Conservation (phyloP, 2,113 vertebrate species). For the Alosa alosa region DNA sequence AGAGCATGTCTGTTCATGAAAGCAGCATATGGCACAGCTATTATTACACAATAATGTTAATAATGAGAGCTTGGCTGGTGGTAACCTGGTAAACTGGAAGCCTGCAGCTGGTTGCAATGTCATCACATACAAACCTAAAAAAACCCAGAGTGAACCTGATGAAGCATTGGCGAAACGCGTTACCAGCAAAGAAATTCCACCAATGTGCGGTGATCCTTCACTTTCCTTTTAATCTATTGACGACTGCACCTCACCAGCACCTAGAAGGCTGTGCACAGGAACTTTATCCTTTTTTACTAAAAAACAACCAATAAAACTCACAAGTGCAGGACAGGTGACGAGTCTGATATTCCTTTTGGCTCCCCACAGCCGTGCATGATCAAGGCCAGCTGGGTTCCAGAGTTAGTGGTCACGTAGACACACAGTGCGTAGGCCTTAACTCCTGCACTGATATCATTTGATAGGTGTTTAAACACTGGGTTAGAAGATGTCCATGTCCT, state of each 20-base stretch:
- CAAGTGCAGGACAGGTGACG: not conserved
- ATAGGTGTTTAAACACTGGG: not conserved
- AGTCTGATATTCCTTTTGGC: not conserved
- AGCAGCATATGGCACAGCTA: not conserved
- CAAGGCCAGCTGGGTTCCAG: not conserved
- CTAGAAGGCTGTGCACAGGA: too few species aligned
- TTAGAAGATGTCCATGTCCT: too few species aligned
- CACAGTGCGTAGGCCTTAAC: not conserved
- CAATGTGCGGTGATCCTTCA: too few species aligned
- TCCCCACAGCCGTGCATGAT: not conserved
- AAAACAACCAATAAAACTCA: not conserved
- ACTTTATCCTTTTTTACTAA: not conserved
- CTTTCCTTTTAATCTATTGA: too few species aligned
- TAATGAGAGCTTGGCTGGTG: not conserved
- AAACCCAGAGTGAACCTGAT: not conserved
- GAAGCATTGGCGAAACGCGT: too few species aligned
- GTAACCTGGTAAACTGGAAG: not conserved
- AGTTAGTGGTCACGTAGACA: not conserved
- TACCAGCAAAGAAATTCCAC: too few species aligned
- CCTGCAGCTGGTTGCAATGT: not conserved
- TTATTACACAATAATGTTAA: not conserved
- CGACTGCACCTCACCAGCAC: too few species aligned
- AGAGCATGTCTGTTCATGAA: conserved; percentile 4
- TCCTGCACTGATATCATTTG: not conserved
- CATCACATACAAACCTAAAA: not conserved